These are phyloP conservation scores for Laothoe populi DNA, from an alignment of 2,888 invertebrate genomes.

Conservation along the genomic window DNA sequence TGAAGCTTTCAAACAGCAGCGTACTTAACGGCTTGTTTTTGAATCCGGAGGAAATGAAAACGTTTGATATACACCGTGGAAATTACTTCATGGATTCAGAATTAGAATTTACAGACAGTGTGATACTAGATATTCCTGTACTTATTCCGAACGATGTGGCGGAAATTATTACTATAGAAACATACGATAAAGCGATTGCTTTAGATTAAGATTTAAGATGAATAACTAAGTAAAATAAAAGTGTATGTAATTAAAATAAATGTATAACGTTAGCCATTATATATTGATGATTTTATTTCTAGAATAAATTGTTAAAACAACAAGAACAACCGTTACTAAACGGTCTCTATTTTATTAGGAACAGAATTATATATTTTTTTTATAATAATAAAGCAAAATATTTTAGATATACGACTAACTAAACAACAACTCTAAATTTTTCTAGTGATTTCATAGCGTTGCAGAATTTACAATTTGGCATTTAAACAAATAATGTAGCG, in stretches of 20 bases:
- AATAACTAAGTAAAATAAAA: background rate
- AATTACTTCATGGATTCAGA: conserved; percentile 70
- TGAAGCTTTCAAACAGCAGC: conserved; percentile 43
- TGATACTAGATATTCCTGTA: conserved; percentile 34
- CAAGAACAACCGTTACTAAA: background rate
- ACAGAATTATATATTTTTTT: too few species aligned
- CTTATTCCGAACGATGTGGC: conserved; percentile 29
- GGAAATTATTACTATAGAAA: conserved; percentile 31
- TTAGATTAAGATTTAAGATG: background rate
- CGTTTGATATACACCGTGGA: conserved; percentile 50
- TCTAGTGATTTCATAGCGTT: too few species aligned
- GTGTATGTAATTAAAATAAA: background rate
- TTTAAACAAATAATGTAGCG: too few species aligned
- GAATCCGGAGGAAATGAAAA: conserved; percentile 65
- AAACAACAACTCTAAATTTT: too few species aligned
- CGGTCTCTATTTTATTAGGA: background rate
- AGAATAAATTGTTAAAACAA: background rate
- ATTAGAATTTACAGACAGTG: conserved; percentile 29
- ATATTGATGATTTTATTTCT: background rate
- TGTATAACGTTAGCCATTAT: background rate
- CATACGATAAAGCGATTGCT: conserved; percentile 29
- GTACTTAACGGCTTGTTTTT: conserved; percentile 57
- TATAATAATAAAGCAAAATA: too few species aligned
- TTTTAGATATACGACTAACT: too few species aligned
- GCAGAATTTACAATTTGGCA: too few species aligned